These are phyloP conservation scores for Merops nubicus DNA, from an alignment of 2,113 vertebrate species.

Conservation along the genomic window DNA sequence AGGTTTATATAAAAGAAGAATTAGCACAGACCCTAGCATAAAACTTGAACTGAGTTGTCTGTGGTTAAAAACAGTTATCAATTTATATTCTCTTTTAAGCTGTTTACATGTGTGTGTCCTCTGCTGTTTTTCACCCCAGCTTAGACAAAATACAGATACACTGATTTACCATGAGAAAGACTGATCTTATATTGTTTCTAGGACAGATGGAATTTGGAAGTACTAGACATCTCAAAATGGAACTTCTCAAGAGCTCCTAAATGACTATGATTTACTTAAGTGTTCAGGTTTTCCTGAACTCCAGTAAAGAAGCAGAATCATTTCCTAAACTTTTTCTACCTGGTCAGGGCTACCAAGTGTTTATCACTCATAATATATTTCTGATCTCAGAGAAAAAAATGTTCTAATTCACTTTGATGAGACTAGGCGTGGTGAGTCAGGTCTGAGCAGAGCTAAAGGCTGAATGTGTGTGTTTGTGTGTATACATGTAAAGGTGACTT, in stretches of 20 bases:
- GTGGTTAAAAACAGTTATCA: not conserved
- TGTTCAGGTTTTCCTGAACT: not conserved
- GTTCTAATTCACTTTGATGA: not conserved
- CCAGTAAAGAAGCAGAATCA: not conserved
- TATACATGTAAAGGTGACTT: not conserved
- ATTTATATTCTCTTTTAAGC: not conserved
- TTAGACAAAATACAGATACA: not conserved
- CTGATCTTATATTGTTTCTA: not conserved
- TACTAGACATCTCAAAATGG: not conserved
- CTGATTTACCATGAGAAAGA: not conserved
- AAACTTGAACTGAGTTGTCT: not conserved
- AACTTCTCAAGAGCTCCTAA: conserved; percentile 16
- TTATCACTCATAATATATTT: not conserved
- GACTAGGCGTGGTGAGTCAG: not conserved
- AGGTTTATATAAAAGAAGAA: not conserved
- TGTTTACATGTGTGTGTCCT: not conserved
- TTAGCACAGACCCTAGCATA: not conserved
- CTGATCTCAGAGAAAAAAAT: not conserved
- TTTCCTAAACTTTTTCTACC: not conserved
- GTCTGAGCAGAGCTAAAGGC: not conserved
- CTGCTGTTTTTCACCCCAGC: not conserved
- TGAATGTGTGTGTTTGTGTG: not conserved
- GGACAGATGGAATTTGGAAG: not conserved
- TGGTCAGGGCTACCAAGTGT: not conserved
- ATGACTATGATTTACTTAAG: not conserved